These are phyloP conservation scores for Megalopta genalis DNA, from an alignment of 1,140 invertebrate genomes.

Conservation along the genomic window DNA sequence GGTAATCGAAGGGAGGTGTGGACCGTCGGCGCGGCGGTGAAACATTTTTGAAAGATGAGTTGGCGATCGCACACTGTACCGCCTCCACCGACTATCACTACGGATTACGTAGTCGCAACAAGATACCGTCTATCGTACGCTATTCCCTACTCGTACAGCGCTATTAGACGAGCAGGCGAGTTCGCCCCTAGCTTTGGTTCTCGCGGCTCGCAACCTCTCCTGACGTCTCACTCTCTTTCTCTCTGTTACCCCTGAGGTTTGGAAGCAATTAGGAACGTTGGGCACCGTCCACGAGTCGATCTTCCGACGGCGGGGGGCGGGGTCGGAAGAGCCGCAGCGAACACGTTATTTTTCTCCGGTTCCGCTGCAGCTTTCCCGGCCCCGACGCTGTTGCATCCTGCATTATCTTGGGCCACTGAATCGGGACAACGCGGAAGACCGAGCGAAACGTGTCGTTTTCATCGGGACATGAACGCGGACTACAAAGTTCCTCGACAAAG, in stretches of 20 bases:
- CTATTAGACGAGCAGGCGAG: conserved; percentile 24
- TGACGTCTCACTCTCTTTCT: no score
- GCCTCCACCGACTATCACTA: conserved; percentile 1
- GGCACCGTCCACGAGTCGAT: conserved; percentile 20
- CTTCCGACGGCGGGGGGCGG: not conserved
- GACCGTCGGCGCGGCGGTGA: no score
- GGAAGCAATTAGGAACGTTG: conserved; percentile 46
- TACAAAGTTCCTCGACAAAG: not conserved
- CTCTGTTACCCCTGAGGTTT: conserved; percentile 39
- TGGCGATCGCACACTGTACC: no score
- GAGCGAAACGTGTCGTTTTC: not conserved
- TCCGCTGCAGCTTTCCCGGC: no score
- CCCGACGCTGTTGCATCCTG: no score
- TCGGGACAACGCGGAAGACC: not conserved
- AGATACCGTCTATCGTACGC: conserved; percentile 19
- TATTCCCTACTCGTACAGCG: conserved; percentile 33
- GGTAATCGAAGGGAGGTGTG: no score
- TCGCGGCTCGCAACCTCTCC: not conserved
- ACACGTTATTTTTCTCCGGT: not conserved
- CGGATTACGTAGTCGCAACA: conserved; percentile 28
- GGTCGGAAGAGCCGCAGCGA: not conserved
- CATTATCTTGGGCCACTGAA: no score
- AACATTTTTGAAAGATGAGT: no score
- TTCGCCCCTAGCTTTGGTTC: not conserved
- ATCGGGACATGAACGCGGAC: conserved; percentile 11